Conservation (phyloP, 2,888 invertebrate genomes). For the Scaptomyza parva region DNA sequence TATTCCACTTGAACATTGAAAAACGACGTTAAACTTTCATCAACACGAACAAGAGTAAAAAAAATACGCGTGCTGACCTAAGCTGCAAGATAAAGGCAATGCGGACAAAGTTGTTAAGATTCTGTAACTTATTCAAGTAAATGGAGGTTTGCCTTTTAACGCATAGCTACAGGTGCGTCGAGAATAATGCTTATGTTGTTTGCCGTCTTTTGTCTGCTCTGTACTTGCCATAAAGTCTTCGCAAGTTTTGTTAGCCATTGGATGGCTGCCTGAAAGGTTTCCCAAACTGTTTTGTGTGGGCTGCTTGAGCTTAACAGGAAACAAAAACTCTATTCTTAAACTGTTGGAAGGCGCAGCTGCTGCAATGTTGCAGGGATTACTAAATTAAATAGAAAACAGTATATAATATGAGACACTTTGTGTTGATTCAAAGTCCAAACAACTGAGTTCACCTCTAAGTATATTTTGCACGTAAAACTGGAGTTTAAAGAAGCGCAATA, state of each 20-base stretch:
- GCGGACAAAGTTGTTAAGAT: constrained; percentile 13
- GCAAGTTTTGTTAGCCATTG: constrained; percentile 19
- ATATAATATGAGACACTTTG: not conserved
- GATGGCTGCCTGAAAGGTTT: constrained; percentile 7
- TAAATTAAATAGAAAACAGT: constrained; percentile 1
- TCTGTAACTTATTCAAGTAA: constrained; percentile 16
- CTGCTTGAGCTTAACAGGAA: not conserved
- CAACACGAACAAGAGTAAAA: constrained; percentile 6
- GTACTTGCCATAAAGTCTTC: constrained; percentile 13
- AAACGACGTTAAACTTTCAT: constrained; percentile 29
- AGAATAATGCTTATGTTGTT: constrained; percentile 21
- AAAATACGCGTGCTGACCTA: constrained; percentile 1
- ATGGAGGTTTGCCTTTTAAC: constrained; percentile 39
- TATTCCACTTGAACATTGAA: not conserved
- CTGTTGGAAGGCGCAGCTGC: constrained; percentile 31
- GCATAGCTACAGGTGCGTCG: constrained; percentile 48
- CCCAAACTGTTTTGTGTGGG: constrained; percentile 7
- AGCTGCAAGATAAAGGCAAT: constrained; percentile 16
- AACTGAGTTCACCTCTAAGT: constrained; percentile 5
- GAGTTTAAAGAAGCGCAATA: not conserved
- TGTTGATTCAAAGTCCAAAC: constrained; percentile 9
- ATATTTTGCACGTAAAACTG: not conserved
- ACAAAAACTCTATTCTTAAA: not conserved
- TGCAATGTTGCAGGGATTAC: constrained; percentile 26
- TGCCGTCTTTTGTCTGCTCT: constrained; percentile 11